A percentile compares a stretch with the other conserved stretches of the same genome.
Conservation (phyloP, 2,888 invertebrate species). For the Phalera bucephala region DNA sequence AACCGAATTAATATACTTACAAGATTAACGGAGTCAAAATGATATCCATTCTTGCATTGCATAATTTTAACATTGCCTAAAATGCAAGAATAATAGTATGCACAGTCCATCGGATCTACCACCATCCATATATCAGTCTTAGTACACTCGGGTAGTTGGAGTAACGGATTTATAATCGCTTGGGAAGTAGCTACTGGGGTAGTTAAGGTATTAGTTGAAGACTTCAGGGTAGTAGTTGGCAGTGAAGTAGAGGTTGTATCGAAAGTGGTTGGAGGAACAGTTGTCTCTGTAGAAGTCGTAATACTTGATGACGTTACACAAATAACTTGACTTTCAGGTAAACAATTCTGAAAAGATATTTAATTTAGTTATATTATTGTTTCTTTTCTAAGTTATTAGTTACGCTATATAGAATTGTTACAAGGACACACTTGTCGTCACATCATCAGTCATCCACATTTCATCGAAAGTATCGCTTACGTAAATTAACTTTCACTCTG, state of each 20-base stretch:
- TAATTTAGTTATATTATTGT: too few species aligned
- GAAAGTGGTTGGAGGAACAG: not conserved
- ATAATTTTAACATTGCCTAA: not conserved
- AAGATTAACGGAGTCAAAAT: not conserved
- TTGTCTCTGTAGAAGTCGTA: too few species aligned
- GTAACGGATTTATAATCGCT: too few species aligned
- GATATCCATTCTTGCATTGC: not conserved
- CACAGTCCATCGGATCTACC: not conserved
- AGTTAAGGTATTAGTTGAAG: not conserved
- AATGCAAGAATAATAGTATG: not conserved
- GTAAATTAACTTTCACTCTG: too few species aligned
- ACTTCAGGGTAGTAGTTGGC: not conserved
- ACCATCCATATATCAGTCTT: not conserved
- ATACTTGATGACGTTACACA: too few species aligned
- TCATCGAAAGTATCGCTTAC: too few species aligned
- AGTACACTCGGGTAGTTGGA: not conserved
- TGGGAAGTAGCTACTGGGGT: not conserved
- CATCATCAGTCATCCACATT: too few species aligned
- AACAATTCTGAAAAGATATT: not conserved
- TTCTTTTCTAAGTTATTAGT: too few species aligned
- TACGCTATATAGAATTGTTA: too few species aligned
- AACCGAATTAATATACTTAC: conserved; percentile 1
- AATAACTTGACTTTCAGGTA: not conserved
- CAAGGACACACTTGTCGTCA: too few species aligned
- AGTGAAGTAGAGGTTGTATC: not conserved